phyloP scores from a whole-genome alignment of 2,113 vertebrate species.

The Astur gentilis region DNA sequence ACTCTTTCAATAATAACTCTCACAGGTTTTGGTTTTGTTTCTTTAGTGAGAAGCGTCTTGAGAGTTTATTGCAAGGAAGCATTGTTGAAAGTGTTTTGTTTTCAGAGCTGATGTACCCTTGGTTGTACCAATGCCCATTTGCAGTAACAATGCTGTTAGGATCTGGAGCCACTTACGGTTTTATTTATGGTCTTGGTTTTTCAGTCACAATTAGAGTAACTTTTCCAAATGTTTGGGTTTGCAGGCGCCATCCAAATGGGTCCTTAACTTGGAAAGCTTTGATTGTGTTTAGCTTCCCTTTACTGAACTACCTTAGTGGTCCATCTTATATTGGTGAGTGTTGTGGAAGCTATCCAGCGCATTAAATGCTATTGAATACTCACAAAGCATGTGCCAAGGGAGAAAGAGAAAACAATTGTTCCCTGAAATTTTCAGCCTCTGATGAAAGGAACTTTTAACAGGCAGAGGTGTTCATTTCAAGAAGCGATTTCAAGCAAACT shows the following conservation, averaged over 20 bases:
- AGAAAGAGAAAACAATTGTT: neutral
- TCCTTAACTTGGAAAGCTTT: constrained; percentile 31
- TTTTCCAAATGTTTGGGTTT: constrained; percentile 58
- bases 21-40: neutral
- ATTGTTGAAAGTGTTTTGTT: constrained; percentile 1
- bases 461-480: neutral
- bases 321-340: neutral
- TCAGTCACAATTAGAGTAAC: constrained; percentile 51
- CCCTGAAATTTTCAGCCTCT: neutral
- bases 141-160: neutral
- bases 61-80: neutral
- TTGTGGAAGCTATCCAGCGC: neutral
- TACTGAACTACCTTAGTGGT: constrained; percentile 23
- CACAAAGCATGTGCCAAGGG: neutral
- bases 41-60: neutral
- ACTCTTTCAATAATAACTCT: neutral
- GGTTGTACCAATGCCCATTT: neutral
- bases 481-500: neutral
- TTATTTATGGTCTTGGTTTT: constrained; percentile 61
- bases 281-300: neutral
- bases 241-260: constrained; percentile 3
- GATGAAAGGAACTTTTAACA: neutral
- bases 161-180: constrained; percentile 50
- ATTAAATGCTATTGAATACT: neutral
- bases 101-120: neutral